phyloP scores from a whole-genome alignment of 2,888 invertebrate genomes.

The Abrostola tripartita region DNA sequence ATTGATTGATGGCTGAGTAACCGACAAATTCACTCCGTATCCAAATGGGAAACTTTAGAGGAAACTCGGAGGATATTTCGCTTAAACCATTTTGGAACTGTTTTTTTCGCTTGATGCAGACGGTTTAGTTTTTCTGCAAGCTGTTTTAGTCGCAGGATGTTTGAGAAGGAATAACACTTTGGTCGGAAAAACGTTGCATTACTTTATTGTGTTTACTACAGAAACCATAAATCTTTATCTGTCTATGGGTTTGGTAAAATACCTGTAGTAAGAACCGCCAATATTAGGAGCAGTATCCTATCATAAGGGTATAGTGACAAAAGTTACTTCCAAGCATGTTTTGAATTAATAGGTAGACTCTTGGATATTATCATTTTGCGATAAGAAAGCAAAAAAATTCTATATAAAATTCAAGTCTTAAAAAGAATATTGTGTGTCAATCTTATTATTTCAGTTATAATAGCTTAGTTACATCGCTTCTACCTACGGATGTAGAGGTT shows the following conservation, averaged over 20 bases:
- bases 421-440: background rate
- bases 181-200: too few relatives aligned
- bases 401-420: too few relatives aligned
- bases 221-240: too few relatives aligned
- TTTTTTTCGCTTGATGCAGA: conserved; percentile 8
- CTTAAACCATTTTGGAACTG: conserved; percentile 48
- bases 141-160: background rate
- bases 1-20: conserved; percentile 81
- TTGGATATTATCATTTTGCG: too few relatives aligned
- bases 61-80: conserved; percentile 55
- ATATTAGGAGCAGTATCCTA: too few relatives aligned
- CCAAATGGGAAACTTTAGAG: conserved; percentile 63
- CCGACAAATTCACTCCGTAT: conserved; percentile 78
- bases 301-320: too few relatives aligned
- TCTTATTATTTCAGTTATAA: background rate
- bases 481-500: background rate
- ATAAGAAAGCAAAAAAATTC: too few relatives aligned
- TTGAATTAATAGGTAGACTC: too few relatives aligned
- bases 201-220: too few relatives aligned
- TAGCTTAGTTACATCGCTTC: background rate
- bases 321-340: too few relatives aligned
- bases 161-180: background rate
- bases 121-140: background rate
- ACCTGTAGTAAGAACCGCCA: too few relatives aligned
- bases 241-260: too few relatives aligned